Conservation (phyloP, 2,797 vertebrate genomes). For the Pangasius larnaudii region DNA sequence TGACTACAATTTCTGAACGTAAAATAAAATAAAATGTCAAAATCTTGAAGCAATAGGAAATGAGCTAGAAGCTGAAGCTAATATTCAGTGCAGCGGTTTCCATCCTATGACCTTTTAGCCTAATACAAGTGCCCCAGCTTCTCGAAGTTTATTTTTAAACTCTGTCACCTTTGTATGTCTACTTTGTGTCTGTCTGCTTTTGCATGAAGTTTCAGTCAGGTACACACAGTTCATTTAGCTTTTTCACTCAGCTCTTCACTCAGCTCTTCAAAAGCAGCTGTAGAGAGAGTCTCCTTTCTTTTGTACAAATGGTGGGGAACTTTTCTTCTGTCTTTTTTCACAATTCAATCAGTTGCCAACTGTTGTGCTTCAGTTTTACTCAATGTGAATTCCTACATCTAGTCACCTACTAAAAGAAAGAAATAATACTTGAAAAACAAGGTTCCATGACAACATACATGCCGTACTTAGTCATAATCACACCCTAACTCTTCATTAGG, state of each 20-base stretch:
- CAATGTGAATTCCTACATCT: neutral
- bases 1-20: neutral
- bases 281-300: neutral
- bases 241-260: neutral
- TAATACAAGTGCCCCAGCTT: neutral
- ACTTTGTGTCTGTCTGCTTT: neutral
- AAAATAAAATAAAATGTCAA: neutral
- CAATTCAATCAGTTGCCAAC: neutral
- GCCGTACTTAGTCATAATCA: constrained; percentile 25
- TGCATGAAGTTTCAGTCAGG: neutral
- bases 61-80: neutral
- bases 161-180: neutral
- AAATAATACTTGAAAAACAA: neutral
- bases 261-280: neutral
- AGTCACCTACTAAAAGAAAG: neutral
- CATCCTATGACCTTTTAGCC: neutral
- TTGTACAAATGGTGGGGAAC: neutral
- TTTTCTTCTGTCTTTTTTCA: neutral
- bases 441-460: constrained; percentile 12
- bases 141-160: neutral
- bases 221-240: neutral
- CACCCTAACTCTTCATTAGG: constrained; percentile 36
- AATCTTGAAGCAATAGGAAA: neutral
- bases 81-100: neutral
- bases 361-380: neutral